phyloP scores from a whole-genome alignment of 2,888 invertebrate genomes.

The Euzophera pinguis region DNA sequence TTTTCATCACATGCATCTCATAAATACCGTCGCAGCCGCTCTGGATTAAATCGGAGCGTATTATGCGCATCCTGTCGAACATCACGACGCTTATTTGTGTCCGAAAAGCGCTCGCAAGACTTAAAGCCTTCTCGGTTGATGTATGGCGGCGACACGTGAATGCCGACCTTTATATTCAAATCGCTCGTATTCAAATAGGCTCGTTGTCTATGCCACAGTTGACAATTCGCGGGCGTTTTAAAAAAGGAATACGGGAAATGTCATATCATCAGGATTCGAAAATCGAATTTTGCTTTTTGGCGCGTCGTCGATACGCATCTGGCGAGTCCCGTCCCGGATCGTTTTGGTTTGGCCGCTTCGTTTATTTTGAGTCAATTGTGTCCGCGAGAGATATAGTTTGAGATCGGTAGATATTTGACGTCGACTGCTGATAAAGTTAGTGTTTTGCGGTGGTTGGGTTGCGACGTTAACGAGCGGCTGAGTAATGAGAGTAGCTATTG shows the following conservation, averaged over 20 bases:
- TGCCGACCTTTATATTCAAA: conserved; percentile 78
- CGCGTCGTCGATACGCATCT: conserved; percentile 72
- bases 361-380: conserved; percentile 69
- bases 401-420: conserved; percentile 75
- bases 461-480: conserved; percentile 72
- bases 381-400: conserved; percentile 61
- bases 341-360: conserved; percentile 43
- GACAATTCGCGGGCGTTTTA: conserved; percentile 73
- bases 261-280: conserved; percentile 62
- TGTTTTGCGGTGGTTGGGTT: conserved; percentile 62
- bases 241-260: conserved; percentile 71
- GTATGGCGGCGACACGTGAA: conserved; percentile 71
- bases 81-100: conserved; percentile 75
- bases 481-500: conserved; percentile 75
- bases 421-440: conserved; percentile 73
- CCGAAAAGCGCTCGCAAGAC: conserved; percentile 75
- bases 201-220: conserved; percentile 71
- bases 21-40: conserved; percentile 40
- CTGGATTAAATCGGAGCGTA: conserved; percentile 45
- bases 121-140: conserved; percentile 72
- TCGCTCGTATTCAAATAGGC: conserved; percentile 70
- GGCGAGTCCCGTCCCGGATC: conserved; percentile 59
- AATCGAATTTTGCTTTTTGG: conserved; percentile 63
- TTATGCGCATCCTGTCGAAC: conserved; percentile 64
- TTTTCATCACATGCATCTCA: conserved; percentile 43